Base-by-base conservation (phyloP, 1,140 invertebrate species). In the Diachasmimorpha longicaudata region DNA sequence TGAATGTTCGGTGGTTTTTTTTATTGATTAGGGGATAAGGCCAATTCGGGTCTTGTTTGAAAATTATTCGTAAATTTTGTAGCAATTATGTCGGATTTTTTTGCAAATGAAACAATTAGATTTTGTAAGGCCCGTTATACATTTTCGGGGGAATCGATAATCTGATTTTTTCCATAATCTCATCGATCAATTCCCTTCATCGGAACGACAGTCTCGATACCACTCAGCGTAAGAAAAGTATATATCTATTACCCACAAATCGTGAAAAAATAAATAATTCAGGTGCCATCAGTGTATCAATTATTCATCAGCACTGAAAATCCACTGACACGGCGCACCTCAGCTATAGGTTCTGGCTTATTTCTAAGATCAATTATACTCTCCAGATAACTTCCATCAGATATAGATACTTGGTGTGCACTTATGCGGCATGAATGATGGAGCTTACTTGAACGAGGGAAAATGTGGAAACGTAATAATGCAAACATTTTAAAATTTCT, bases 331-430 rank as follows among this genome's bases (percentile, higher is more conserved):
- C 19, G n/a, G 14, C 4, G 48, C 19, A 16, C 19, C 48, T 55
- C 48, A 55, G 19, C 39, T 19, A 16, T 9, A 55, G 48, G n/a
- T 55, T 1, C 48, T 55, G 8, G 48, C 48, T 6, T 31, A 70
- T 76, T 75, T 72, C 76, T 76, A 11, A 58, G 77, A 21, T 23
- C 70, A 69, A 75, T 71, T 70, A 70, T 8, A 13, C 42, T 63
- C 21, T 36, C 6, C 52, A 19, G 39, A 55, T 55, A 55, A 55
- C 48, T 55, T 9, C 1, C 14, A 8, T 8, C 14, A 55, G 2
- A 55, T 55, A 55, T 14, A 55, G 48, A 8, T 55, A 19, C 6
- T 55, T 21, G n/a, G 19, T 21, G 14, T 55, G 48, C 48, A 55
- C 48, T 55, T 21, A 55, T 55, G 48, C 48, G 3, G 19, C n/a